Conservation (phyloP, 2,113 vertebrate species). For the Jaculus jaculus region DNA sequence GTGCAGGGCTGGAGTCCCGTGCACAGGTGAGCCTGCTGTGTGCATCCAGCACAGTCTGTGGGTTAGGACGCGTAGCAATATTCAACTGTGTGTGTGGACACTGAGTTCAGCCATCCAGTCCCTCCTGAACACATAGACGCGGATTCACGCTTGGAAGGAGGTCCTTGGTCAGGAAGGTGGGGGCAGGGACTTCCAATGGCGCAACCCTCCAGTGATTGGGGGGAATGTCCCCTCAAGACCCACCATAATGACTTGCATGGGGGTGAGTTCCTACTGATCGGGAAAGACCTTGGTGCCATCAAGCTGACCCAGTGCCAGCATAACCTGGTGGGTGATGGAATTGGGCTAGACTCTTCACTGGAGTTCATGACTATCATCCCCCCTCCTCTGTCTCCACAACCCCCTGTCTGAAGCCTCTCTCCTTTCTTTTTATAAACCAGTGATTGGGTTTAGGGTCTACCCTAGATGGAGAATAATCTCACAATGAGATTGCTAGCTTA, state of each 20-base stretch:
- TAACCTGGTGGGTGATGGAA: slow-evolving; percentile 90
- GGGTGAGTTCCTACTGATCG: slow-evolving; percentile 90
- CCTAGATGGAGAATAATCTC: not conserved
- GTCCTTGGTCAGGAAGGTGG: slow-evolving; percentile 85
- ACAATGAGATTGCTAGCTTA: not conserved
- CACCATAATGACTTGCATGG: slow-evolving; percentile 88
- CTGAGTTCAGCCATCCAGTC: slow-evolving; percentile 91
- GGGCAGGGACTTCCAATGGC: slow-evolving; percentile 89
- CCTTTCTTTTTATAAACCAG: not conserved
- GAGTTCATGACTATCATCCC: slow-evolving; percentile 81
- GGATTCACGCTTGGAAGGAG: slow-evolving; percentile 89
- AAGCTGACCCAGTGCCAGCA: slow-evolving; percentile 86
- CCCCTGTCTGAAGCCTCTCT: not conserved
- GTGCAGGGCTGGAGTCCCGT: not conserved
- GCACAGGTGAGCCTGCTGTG: not conserved
- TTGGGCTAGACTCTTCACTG: slow-evolving; percentile 89
- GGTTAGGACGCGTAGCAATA: slow-evolving; percentile 71
- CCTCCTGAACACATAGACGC: slow-evolving; percentile 89
- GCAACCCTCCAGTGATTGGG: slow-evolving; percentile 87
- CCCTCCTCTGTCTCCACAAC: not conserved
- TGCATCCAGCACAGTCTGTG: slow-evolving; percentile 80
- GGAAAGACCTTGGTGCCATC: slow-evolving; percentile 91
- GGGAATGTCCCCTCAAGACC: slow-evolving; percentile 87
- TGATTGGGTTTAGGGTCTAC: not conserved
- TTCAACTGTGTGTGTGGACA: slow-evolving; percentile 87